phyloP scores from a whole-genome alignment of 2,113 vertebrate genomes.

The Amphiprion percula region DNA sequence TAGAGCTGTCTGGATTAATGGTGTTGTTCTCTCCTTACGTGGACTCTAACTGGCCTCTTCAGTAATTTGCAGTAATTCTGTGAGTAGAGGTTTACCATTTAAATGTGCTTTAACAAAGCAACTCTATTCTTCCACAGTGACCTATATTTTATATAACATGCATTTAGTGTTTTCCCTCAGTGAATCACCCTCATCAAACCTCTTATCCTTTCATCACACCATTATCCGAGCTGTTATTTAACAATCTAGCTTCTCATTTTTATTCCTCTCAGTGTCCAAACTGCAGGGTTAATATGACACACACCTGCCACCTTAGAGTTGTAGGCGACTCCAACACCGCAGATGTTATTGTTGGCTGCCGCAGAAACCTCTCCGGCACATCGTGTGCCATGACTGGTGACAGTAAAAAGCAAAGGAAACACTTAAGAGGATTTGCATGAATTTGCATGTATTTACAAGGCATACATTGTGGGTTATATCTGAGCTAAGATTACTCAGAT shows the following conservation, averaged over 20 bases:
- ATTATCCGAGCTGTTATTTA: constrained; percentile 43
- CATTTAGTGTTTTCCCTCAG: constrained; percentile 1
- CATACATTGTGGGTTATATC: constrained; percentile 6
- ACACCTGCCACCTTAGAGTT: constrained; percentile 98
- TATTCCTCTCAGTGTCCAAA: constrained; percentile 28
- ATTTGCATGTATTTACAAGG: constrained; percentile 56
- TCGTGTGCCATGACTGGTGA: constrained; percentile 93
- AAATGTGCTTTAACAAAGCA: constrained; percentile 3
- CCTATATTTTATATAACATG: neutral
- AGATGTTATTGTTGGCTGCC: constrained; percentile 98
- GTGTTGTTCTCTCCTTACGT: constrained; percentile 6
- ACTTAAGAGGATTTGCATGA: constrained; percentile 47
- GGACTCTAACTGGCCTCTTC: constrained; percentile 17
- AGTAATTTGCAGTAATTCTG: constrained; percentile 19
- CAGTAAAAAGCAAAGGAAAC: constrained; percentile 23
- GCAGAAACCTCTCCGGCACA: constrained; percentile 99
- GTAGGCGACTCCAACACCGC: constrained; percentile 97
- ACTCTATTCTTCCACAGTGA: neutral
- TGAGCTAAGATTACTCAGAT: constrained; percentile 30
- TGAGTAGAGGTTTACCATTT: constrained; percentile 2
- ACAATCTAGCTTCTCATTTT: constrained; percentile 33
- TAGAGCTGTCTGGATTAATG: constrained; percentile 36
- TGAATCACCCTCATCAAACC: constrained; percentile 24
- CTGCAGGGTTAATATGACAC: constrained; percentile 50
- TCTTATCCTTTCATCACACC: constrained; percentile 39